phyloP scores from a whole-genome alignment of 2,797 vertebrate genomes.

The Enteromius treurensis region DNA sequence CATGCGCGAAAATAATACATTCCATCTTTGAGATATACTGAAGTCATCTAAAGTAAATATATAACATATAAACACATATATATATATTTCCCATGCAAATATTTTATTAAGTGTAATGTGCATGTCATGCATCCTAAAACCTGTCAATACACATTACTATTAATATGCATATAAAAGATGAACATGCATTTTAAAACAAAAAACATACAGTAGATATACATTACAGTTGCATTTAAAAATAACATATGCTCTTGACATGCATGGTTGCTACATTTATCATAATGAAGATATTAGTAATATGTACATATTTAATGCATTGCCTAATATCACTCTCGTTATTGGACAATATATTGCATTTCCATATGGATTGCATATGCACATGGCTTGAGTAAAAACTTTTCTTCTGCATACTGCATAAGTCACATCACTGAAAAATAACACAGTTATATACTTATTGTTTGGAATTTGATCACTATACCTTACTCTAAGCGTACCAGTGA shows the following conservation, averaged over 20 bases:
- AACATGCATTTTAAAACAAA: neutral
- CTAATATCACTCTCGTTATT: neutral
- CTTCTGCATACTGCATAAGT: neutral
- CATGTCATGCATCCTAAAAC: neutral
- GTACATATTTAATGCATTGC: neutral
- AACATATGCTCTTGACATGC: neutral
- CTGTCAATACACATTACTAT: neutral
- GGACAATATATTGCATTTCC: neutral
- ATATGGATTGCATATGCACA: neutral
- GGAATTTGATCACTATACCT: neutral
- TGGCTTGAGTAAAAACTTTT: neutral
- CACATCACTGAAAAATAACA: neutral
- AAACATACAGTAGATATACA: too few relatives aligned
- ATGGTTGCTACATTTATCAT: too few relatives aligned
- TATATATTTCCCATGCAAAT: neutral
- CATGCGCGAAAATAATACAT: neutral
- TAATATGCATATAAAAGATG: too few relatives aligned
- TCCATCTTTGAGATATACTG: neutral
- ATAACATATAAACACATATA: too few relatives aligned
- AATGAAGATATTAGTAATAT: neutral
- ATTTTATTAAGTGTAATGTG: neutral
- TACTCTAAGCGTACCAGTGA: neutral
- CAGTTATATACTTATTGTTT: neutral
- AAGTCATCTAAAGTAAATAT: neutral
- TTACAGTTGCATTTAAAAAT: neutral